Evolutionary conservation across 1,140 invertebrate genomes (phyloP).

Genomic region (Mamestra configurata): DNA sequence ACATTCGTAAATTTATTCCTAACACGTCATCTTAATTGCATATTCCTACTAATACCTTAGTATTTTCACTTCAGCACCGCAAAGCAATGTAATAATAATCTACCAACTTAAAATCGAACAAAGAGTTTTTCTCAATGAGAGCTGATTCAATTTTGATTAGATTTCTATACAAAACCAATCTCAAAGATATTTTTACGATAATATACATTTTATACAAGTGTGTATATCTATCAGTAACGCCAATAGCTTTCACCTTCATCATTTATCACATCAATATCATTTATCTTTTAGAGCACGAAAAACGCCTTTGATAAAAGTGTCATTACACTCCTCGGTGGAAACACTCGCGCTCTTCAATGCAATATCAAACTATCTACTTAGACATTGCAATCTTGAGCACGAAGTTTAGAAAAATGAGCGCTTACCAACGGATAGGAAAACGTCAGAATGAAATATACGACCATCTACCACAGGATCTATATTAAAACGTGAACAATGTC

Average conservation of each 20-base stretch:
- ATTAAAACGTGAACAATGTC: neutral
- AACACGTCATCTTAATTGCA: too few relatives aligned
- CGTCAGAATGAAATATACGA: slow-evolving; percentile 16
- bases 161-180: neutral
- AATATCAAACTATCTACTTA: slow-evolving; percentile 10
- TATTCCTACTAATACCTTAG: too few relatives aligned
- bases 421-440: neutral
- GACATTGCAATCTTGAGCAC: slow-evolving; percentile 22
- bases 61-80: too few relatives aligned
- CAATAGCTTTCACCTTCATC: neutral
- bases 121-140: neutral
- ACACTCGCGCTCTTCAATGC: neutral
- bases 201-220: too few relatives aligned
- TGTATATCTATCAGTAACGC: too few relatives aligned
- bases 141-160: too few relatives aligned
- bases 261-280: neutral
- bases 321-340: neutral
- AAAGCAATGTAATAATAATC: too few relatives aligned
- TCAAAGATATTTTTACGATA: too few relatives aligned
- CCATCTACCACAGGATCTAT: neutral
- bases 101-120: neutral
- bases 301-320: slow-evolving; percentile 13
- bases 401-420: slow-evolving; percentile 30
- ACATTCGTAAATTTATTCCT: too few relatives aligned
- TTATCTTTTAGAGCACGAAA: slow-evolving; percentile 1